phyloP scores from a whole-genome alignment of 2,888 invertebrate genomes.

The Harmothoe impar region DNA sequence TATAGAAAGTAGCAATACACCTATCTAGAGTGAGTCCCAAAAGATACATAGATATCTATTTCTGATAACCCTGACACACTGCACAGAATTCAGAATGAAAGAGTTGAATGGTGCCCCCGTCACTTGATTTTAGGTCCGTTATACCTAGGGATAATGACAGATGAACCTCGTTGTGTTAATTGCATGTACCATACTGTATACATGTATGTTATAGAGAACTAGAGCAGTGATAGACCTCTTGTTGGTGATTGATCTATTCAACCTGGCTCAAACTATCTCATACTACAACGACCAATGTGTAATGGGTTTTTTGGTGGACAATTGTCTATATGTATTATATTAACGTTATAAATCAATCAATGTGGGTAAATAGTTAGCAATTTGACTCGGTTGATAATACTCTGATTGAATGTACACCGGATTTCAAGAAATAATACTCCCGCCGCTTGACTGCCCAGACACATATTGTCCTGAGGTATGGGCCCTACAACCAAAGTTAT shows the following conservation, averaged over 20 bases:
- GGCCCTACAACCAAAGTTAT: too few relatives aligned
- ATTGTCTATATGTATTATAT: background rate
- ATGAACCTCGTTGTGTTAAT: background rate
- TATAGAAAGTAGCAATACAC: too few relatives aligned
- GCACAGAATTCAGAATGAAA: background rate
- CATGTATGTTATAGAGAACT: background rate
- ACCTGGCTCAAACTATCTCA: slow-evolving; percentile 47
- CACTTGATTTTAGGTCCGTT: background rate
- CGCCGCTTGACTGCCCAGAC: background rate
- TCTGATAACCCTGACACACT: background rate
- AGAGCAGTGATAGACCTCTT: background rate
- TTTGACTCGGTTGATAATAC: background rate
- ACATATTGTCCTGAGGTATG: too few relatives aligned
- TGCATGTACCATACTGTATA: background rate
- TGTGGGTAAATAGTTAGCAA: background rate
- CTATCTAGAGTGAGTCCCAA: background rate
- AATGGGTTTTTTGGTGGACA: background rate
- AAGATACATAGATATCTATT: too few relatives aligned
- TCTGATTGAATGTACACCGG: background rate
- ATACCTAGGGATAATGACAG: background rate
- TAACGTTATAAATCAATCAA: background rate
- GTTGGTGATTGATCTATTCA: slow-evolving; percentile 6
- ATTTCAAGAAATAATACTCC: background rate
- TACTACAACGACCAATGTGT: slow-evolving; percentile 13
- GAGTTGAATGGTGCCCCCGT: background rate